Conservation (phyloP, 2,888 invertebrate species). For the Apamea anceps region DNA sequence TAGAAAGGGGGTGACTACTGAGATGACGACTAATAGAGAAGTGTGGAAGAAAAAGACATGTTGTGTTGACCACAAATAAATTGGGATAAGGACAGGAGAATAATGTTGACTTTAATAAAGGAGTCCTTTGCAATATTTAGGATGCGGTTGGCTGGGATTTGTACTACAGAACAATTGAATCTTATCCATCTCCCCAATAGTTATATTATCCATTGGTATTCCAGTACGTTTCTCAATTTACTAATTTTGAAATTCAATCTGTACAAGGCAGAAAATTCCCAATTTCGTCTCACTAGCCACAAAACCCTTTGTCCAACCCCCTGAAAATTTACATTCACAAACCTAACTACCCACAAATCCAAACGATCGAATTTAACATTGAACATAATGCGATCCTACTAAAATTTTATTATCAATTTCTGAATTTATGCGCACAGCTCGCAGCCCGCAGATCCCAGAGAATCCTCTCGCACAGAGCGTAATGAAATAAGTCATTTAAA, state of each 20-base stretch:
- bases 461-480: constrained; percentile 78
- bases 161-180: too few relatives aligned
- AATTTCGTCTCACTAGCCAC: not conserved
- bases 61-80: too few relatives aligned
- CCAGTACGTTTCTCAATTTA: not conserved
- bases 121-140: not conserved
- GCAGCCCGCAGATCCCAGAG: constrained; percentile 72
- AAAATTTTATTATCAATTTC: constrained; percentile 88
- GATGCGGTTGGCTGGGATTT: too few relatives aligned
- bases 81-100: too few relatives aligned
- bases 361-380: constrained; percentile 54
- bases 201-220: not conserved
- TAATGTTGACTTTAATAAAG: too few relatives aligned
- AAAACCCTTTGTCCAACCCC: constrained; percentile 15
- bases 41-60: too few relatives aligned
- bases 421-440: constrained; percentile 80
- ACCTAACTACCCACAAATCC: constrained; percentile 41
- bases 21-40: too few relatives aligned
- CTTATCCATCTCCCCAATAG: not conserved
- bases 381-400: constrained; percentile 79
- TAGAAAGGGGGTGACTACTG: too few relatives aligned
- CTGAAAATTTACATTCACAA: constrained; percentile 25
- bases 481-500: constrained; percentile 90
- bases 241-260: not conserved
- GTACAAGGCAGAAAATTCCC: not conserved